phyloP scores from a whole-genome alignment of 2,113 vertebrate genomes.

The Mesembrinibis cayennensis region DNA sequence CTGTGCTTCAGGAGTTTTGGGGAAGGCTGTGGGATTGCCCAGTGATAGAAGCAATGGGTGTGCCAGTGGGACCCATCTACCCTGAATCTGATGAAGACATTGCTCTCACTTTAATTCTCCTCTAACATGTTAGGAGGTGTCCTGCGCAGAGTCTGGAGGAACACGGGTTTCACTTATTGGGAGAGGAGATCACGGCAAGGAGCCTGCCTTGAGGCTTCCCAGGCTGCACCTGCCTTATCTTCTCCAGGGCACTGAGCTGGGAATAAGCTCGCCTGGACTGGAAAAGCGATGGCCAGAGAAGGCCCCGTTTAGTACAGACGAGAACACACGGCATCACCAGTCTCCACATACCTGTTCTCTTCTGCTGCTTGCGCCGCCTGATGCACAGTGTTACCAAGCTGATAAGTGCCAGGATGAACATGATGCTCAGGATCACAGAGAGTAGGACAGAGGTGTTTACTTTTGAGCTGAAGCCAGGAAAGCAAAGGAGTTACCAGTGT shows the following conservation, averaged over 20 bases:
- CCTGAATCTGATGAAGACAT: not conserved
- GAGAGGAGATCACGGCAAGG: not conserved
- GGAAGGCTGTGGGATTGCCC: not conserved
- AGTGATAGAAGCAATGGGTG: not conserved
- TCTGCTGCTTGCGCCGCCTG: not conserved
- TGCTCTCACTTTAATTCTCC: not conserved
- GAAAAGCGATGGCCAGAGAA: not conserved
- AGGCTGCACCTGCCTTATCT: not conserved
- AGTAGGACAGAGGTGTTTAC: not conserved
- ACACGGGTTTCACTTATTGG: not conserved
- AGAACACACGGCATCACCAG: not conserved
- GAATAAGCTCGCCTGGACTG: not conserved
- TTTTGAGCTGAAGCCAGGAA: not conserved
- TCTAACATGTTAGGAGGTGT: not conserved
- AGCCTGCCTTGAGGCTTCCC: not conserved
- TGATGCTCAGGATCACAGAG: not conserved
- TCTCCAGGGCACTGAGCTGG: not conserved
- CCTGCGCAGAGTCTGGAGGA: not conserved
- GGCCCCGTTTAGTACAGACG: not conserved
- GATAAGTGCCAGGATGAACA: not conserved
- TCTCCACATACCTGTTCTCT: slow-evolving; percentile 8
- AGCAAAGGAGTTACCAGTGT: not conserved
- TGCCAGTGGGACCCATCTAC: not conserved
- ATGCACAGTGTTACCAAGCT: not conserved
- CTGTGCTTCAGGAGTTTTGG: not conserved